Base-by-base conservation (phyloP, 2,113 vertebrate species). In the Acrocephalus arundinaceus region DNA sequence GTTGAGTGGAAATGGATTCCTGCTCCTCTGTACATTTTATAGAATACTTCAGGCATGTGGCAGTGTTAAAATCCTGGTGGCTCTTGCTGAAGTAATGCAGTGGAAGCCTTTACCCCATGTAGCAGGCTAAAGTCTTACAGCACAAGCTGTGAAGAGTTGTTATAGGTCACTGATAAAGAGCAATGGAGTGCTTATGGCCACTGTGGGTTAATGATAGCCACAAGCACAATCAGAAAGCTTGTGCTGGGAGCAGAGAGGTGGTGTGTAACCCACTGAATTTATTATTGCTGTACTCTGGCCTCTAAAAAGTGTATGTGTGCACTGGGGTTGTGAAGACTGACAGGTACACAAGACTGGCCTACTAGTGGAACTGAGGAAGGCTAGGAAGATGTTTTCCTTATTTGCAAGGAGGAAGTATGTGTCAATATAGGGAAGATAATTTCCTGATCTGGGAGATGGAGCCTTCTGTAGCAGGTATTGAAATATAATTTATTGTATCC, bases 141-240 rank as follows among this genome's bases (percentile, higher is more conserved):
- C 39, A 52, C 35, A 71, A 77, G 33, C 65, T 94, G 80, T 87
- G 84, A 94, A 76, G 61, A 49, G 43, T 54, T 87, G 62, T 85
- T 93, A 80, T 1, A 85, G 59, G 78, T 95, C 85, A 93, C 82
- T 86, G 59, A 74, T 88, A 93, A 96, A 95, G 86, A 80, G 68
- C 65, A 87, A 10, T 17, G 35, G 59, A 83, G 27, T 52, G 57
- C 63, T 90, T 73, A 35, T 41, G 46, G 30, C 55, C 51, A 15
- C 39, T 2, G 0, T 37, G 45, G 17, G 81, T 97, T 94, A 95
- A 85, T 81, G 83, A 93, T 58, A 90, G 65, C 48, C 79, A 49
- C 52, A 68, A 88, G 35, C 62, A 81, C 14, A 81, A 31, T 37
- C 52, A 67, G 63, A 73, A 91, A 10, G 67, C 51, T 28, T 93